Evolutionary conservation across 1,140 invertebrate species (phyloP), one percentile per base, ranked within the genome.

Genomic region (Magallana angulata): DNA sequence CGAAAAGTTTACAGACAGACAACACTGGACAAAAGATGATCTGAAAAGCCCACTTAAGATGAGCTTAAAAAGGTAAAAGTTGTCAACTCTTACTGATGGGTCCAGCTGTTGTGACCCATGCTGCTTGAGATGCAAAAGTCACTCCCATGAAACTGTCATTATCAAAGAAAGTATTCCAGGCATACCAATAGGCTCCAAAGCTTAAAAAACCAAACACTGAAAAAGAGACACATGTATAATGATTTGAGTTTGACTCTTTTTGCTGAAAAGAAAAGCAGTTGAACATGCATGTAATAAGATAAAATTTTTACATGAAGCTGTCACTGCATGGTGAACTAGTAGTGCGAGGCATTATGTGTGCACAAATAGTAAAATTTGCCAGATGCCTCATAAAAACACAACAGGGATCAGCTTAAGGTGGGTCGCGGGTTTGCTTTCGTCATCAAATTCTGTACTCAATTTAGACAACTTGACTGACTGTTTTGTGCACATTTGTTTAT

Each of bases 121-220:
- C 36, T 18, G 68, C 68, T 12, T 76, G 30, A 7, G 24, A 18
- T 30, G 68, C 68, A 76, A 76, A 76, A 9, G 30, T 30, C 18
- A 76, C 68, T 24, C 68, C 68, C 30, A 30, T 14, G 12, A 30
- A 30, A 30, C 30, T 76, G 24, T 76, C 68, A 12, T 30, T 76
- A 30, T 76, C 68, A 36, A 76, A 76, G 68, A 36, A 76, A 9
- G 68, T 30, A 30, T 76, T 76, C 68, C 68, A 76, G 24, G 68
- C 68, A 36, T 76, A 76, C 68, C 68, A 76, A 3, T 18, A 30
- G 4, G 68, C 24, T 7, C 68, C 68, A 36, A 76, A 76, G 68
- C 24, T 30, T 76, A 76, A 76, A 12, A 7, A 12, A 36, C 24
- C 18, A 30, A 76, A 76, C 24, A 30, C 68, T 76, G 24, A 76